Conservation (phyloP, 1,140 invertebrate species). For the Araneus ventricosus region DNA sequence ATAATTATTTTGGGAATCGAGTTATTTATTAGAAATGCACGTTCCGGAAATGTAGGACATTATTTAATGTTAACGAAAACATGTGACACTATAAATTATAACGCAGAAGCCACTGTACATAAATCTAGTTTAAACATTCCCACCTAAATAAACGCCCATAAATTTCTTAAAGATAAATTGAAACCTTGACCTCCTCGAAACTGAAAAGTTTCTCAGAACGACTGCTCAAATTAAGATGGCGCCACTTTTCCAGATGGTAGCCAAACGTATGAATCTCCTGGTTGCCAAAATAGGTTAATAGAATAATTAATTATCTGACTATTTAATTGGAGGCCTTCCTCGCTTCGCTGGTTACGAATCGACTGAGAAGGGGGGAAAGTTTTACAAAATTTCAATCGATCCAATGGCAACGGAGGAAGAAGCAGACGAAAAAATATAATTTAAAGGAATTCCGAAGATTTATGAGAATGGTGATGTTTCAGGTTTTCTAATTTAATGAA, state of each 20-base stretch:
- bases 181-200: constrained; percentile 4
- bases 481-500: constrained; percentile 31
- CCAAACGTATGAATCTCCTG: constrained; percentile 56
- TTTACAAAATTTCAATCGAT: constrained; percentile 48
- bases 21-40: not conserved
- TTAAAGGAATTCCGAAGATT: constrained; percentile 60
- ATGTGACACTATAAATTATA: not conserved
- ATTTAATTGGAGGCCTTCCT: constrained; percentile 63
- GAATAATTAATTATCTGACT: constrained; percentile 72
- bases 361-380: constrained; percentile 14
- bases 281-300: constrained; percentile 67
- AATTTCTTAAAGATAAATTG: constrained; percentile 36
- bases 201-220: not conserved
- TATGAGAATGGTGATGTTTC: constrained; percentile 16
- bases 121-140: not conserved
- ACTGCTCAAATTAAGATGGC: constrained; percentile 48
- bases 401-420: not conserved
- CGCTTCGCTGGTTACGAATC: constrained; percentile 59
- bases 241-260: constrained; percentile 42
- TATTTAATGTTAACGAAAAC: not conserved
- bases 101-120: not conserved
- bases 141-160: not conserved
- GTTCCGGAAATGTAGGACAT: not conserved
- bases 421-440: constrained; percentile 24
- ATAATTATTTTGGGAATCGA: not conserved